These are phyloP conservation scores for Dipus sagitta DNA, from an alignment of 2,797 vertebrate species.

Conservation along the genomic window DNA sequence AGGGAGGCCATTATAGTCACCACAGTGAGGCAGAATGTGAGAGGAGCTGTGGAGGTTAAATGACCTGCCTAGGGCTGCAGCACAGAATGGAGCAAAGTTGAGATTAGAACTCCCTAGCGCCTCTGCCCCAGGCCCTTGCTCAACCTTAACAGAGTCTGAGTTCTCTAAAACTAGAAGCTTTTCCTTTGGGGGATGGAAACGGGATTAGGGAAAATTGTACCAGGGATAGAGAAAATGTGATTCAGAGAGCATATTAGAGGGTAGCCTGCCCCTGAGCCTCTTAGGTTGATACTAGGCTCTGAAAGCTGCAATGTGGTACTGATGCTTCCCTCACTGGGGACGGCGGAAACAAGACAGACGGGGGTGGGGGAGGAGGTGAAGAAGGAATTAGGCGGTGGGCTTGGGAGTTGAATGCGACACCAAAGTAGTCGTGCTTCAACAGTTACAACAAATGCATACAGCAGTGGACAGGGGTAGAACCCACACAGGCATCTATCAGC, in stretches of 20 bases:
- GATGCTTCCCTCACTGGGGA: neutral
- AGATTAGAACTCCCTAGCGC: conserved; percentile 32
- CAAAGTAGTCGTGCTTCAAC: neutral
- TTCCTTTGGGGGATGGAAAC: neutral
- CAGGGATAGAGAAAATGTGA: neutral
- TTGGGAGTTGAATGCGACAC: neutral
- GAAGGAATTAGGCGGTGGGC: neutral
- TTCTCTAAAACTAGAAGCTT: conserved; percentile 6
- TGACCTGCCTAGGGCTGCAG: conserved; percentile 1
- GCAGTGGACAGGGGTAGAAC: neutral
- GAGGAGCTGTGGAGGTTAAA: conserved; percentile 9
- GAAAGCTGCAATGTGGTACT: neutral
- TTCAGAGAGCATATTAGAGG: neutral
- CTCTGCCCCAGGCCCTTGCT: conserved; percentile 16
- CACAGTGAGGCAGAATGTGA: neutral
- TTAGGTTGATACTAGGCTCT: neutral
- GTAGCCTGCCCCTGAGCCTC: neutral
- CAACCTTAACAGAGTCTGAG: neutral
- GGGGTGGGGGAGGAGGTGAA: accelerated
- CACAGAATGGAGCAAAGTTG: neutral
- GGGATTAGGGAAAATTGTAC: conserved; percentile 31
- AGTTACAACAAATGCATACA: neutral
- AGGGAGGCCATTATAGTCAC: neutral
- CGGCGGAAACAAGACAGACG: neutral
- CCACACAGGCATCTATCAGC: neutral